These are phyloP conservation scores for Illadopsis cleaveri DNA, from an alignment of 2,113 vertebrate genomes.

Conservation along the genomic window DNA sequence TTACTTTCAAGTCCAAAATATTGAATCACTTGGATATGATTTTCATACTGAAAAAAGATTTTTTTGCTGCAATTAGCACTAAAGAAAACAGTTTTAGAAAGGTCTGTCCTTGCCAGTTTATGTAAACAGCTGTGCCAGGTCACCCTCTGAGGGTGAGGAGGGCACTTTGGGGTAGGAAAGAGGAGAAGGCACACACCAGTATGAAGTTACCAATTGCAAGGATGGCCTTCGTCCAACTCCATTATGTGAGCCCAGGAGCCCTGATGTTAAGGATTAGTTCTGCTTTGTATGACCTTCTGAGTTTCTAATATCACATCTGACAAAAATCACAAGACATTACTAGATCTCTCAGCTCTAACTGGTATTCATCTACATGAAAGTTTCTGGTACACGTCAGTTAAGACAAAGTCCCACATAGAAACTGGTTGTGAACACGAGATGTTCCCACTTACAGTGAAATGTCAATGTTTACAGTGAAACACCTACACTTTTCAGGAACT, in stretches of 20 bases:
- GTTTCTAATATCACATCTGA: slow-evolving; percentile 3
- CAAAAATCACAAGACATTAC: not conserved
- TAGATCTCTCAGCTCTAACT: not conserved
- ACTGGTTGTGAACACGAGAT: not conserved
- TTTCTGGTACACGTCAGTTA: not conserved
- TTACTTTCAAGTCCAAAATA: slow-evolving; percentile 9
- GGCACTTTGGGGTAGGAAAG: not conserved
- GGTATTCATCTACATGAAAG: not conserved
- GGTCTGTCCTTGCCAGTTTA: not conserved
- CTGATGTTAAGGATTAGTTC: slow-evolving; percentile 49
- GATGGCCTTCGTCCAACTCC: not conserved
- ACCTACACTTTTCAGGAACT: not conserved
- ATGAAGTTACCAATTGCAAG: not conserved
- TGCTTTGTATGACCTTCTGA: slow-evolving; percentile 13
- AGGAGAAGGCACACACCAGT: not conserved
- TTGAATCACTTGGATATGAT: not conserved
- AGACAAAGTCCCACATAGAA: not conserved
- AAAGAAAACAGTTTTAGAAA: not conserved
- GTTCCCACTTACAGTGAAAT: not conserved
- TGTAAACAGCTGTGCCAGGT: not conserved
- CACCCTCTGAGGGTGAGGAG: not conserved
- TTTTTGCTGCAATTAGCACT: not conserved
- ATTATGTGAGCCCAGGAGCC: slow-evolving; percentile 2
- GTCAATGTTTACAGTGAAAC: not conserved
- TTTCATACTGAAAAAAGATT: not conserved